Evolutionary conservation across 2,888 invertebrate genomes (phyloP).

Genomic region (Brenthis hecate): DNA sequence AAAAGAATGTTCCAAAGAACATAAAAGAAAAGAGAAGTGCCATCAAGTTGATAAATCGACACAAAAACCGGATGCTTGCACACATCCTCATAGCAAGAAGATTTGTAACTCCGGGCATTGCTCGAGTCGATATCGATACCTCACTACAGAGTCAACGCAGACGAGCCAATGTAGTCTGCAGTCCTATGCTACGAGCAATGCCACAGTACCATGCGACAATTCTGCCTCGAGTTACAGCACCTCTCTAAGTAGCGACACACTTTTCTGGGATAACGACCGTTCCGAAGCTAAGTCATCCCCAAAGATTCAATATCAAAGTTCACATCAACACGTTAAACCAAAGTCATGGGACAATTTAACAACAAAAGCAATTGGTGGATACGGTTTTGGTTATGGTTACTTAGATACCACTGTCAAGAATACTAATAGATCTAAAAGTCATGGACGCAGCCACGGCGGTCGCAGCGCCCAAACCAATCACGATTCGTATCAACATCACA

Average conservation of each 20-base stretch:
- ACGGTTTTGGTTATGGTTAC: conserved; percentile 93
- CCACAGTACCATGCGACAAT: conserved; percentile 85
- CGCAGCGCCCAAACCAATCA: conserved; percentile 83
- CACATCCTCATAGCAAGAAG: conserved; percentile 75
- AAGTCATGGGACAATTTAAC: conserved; percentile 96
- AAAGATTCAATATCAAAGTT: conserved; percentile 75
- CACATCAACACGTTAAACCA: conserved; percentile 84
- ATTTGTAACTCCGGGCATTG: conserved; percentile 67
- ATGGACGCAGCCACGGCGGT: conserved; percentile 81
- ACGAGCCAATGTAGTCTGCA: conserved; percentile 91
- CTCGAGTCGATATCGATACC: conserved; percentile 81
- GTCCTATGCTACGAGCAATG: conserved; percentile 91
- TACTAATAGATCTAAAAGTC: conserved; percentile 69
- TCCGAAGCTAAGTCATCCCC: conserved; percentile 71
- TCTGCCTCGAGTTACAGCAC: conserved; percentile 92
- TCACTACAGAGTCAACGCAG: conserved; percentile 85
- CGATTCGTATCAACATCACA: conserved; percentile 64
- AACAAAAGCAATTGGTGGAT: conserved; percentile 92
- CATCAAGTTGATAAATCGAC: conserved; percentile 78
- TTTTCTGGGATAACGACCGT: conserved; percentile 89
- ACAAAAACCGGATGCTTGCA: conserved; percentile 70
- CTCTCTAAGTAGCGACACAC: conserved; percentile 92
- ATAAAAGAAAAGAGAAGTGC: conserved; percentile 82
- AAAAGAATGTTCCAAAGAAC: conserved; percentile 84
- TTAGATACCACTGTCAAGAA: conserved; percentile 84